Evolutionary conservation across 1,140 invertebrate species (phyloP).

Genomic region (Orius insidiosus): DNA sequence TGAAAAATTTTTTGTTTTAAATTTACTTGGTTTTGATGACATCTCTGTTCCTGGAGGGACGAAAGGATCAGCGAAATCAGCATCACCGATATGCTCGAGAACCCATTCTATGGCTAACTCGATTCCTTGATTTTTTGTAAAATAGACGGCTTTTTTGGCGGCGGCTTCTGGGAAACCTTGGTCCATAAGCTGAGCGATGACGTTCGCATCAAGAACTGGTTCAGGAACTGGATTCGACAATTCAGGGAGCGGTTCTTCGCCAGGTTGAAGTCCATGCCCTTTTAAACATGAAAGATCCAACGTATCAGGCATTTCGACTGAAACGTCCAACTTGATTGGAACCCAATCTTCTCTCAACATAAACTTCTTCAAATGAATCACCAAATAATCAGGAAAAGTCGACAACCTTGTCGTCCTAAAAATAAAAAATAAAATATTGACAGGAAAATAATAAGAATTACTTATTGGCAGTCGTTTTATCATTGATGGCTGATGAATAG

Average conservation of each 20-base stretch:
- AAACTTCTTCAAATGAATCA: slow-evolving; percentile 89
- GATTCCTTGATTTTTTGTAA: slow-evolving; percentile 70
- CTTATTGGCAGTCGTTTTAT: slow-evolving; percentile 71
- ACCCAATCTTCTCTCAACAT: slow-evolving; percentile 80
- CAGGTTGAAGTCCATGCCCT: slow-evolving; percentile 51
- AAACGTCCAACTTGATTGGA: slow-evolving; percentile 84
- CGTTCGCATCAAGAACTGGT: slow-evolving; percentile 38
- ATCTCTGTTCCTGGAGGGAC: slow-evolving; percentile 41
- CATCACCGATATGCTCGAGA: slow-evolving; percentile 87
- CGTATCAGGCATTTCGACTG: slow-evolving; percentile 72
- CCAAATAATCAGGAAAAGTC: slow-evolving; percentile 83
- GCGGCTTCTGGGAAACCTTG: slow-evolving; percentile 81
- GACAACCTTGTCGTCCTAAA: slow-evolving; percentile 62
- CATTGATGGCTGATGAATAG: slow-evolving; percentile 73
- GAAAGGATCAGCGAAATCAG: slow-evolving; percentile 65
- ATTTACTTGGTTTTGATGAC: slow-evolving; percentile 2
- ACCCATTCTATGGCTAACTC: slow-evolving; percentile 87
- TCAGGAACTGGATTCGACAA: slow-evolving; percentile 30
- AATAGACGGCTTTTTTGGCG: slow-evolving; percentile 72
- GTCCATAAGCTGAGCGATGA: slow-evolving; percentile 31
- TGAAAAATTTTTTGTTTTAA: neutral
- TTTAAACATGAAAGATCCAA: slow-evolving; percentile 61
- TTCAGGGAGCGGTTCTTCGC: slow-evolving; percentile 71
- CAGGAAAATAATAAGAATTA: slow-evolving; percentile 28
- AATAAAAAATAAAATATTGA: slow-evolving; percentile 16